phyloP scores from a whole-genome alignment of 2,888 invertebrate species.

The Aphidius colemani region DNA sequence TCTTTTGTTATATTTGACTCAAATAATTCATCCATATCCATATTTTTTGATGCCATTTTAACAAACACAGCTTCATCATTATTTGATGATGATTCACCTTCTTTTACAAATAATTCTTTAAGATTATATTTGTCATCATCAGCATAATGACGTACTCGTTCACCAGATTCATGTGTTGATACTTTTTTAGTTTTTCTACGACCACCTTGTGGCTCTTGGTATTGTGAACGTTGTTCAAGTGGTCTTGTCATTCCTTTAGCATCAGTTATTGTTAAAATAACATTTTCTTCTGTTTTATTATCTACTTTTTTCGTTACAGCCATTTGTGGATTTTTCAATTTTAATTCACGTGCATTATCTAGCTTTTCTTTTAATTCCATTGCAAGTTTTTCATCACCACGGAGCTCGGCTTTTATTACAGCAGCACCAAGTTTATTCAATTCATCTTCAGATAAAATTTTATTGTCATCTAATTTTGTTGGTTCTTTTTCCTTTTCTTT shows the following conservation, averaged over 20 bases:
- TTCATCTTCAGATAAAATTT: conserved; percentile 73
- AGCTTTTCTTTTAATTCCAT: conserved; percentile 75
- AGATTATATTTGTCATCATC: conserved; percentile 89
- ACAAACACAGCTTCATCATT: conserved; percentile 83
- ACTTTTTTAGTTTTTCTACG: conserved; percentile 63
- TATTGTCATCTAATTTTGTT: conserved; percentile 21
- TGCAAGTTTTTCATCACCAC: conserved; percentile 77
- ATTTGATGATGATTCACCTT: conserved; percentile 72
- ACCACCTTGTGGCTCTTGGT: conserved; percentile 54
- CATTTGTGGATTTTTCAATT: conserved; percentile 37
- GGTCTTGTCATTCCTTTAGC: conserved; percentile 70
- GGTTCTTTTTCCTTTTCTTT: conserved; percentile 28
- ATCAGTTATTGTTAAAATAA: conserved; percentile 73
- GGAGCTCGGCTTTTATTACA: conserved; percentile 91
- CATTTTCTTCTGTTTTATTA: conserved; percentile 39
- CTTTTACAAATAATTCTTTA: conserved; percentile 81
- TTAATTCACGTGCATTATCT: conserved; percentile 69
- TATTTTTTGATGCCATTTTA: conserved; percentile 68
- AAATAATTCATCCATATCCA: conserved; percentile 84
- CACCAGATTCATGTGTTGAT: conserved; percentile 72
- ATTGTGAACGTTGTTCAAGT: conserved; percentile 59
- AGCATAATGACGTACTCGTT: conserved; percentile 81
- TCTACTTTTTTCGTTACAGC: conserved; percentile 14
- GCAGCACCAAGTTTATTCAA: conserved; percentile 90
- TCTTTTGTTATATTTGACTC: conserved; percentile 76